Conservation (phyloP, 2,113 vertebrate species). For the Phasianus colchicus region DNA sequence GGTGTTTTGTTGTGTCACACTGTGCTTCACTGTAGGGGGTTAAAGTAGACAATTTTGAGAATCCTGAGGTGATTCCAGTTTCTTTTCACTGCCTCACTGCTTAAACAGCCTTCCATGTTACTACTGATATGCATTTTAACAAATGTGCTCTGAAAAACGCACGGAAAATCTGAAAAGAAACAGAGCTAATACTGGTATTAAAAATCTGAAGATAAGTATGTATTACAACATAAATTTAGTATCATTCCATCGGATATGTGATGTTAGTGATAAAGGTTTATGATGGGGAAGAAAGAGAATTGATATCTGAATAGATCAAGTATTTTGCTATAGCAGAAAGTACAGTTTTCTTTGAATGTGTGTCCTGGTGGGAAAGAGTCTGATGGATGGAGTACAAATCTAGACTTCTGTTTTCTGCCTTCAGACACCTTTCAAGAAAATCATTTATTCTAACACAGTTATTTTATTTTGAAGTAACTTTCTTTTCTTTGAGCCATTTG, state of each 20-base stretch:
- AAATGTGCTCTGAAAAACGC: neutral
- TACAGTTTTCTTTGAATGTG: neutral
- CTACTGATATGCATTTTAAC: neutral
- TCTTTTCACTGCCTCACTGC: neutral
- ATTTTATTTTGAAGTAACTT: conserved; percentile 45
- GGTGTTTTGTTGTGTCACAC: neutral
- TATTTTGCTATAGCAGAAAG: neutral
- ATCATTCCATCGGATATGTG: neutral
- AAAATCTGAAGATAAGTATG: neutral
- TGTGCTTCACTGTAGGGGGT: neutral
- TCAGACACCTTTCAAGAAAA: conserved; percentile 53
- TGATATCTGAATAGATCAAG: fast-evolving
- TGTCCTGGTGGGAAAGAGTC: neutral
- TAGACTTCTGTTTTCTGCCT: conserved; percentile 14
- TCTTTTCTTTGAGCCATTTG: conserved; percentile 34
- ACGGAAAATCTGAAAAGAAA: neutral
- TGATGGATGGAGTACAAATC: neutral
- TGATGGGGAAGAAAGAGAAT: neutral
- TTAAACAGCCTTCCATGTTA: neutral
- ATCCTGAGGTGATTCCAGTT: neutral
- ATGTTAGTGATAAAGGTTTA: neutral
- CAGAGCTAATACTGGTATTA: neutral
- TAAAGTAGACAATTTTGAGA: neutral
- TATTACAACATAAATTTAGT: neutral
- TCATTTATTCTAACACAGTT: neutral